Base-by-base conservation (phyloP, 2,113 vertebrate species). In the Calyptomena viridis region DNA sequence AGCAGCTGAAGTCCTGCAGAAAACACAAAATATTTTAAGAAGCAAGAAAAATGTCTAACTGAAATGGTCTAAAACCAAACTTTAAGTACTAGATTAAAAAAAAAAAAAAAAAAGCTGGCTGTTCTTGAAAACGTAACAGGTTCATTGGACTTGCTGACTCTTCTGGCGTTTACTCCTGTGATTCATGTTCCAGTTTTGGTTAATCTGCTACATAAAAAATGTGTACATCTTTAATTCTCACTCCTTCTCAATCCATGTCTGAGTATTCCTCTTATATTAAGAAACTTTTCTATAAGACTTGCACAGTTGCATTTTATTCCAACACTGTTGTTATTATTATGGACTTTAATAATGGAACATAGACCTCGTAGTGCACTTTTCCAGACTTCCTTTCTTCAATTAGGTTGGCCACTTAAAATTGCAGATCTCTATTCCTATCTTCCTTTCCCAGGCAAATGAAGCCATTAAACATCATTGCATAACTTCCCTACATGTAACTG, bases 361-460 rank as follows among this genome's bases (percentile, higher is more conserved):
- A 72, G 86, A 59, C 66, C 75, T 59, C 39, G 53, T 42, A 75
- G 12, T 63, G 33, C 49, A 39, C 35, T 84, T 94, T 93, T 89
- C 52, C 73, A 93, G 81, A 82, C 81, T 91, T 94, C 87, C 66
- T 93, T 42, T 89, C 33, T 20, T 25, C 60, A 87, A 0, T 91
- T 89, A 84, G 28, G 13, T 63, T 71, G 50, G 25, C 87, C 47
- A 47, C 56, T 87, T 94, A 72, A 78, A 93, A 78, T 12, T 93
- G 87, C 42, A 93, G 59, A 74, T 84, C 73, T 21, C 53, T 76
- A 28, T 90, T 93, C 86, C 72, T 85, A n/a, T 95, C 67, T 89
- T 94, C 68, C 71, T 95, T 95, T 95, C 63, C 87, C 80, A 94
- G 89, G 83, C 68, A 80, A 87, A 62, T 39, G 28, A 83, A 74